Base-by-base conservation (phyloP, 1,140 invertebrate genomes). In the Adelges cooleyi region DNA sequence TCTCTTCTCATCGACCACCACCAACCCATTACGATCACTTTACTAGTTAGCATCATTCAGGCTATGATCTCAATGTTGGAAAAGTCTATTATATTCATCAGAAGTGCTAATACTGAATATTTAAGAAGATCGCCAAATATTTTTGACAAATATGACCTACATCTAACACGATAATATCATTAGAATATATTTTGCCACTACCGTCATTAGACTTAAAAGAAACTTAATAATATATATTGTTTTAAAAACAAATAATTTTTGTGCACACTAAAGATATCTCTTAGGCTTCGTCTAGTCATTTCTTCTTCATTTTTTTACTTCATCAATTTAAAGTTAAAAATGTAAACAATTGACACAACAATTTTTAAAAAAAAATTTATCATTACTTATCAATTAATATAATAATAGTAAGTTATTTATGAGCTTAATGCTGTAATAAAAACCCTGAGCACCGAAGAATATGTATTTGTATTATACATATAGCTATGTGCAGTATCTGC, bases 231-330 rank as follows among this genome's bases (percentile, higher is more conserved):
- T 38, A 25, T 53, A 53, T 18, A 40, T 29, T 22, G 6, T 38
- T 33, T 6, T 33, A 6, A 33, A 33, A 33, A 33, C 11, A 33
- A 6, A 22, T 40, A 54, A 22, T 54, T 38, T 40, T 54, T 20
- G 36, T 54, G 11, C 33, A 54, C 36, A 22, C 13, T 20, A 40
- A 54, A 52, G 20, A 29, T 53, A 54, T 38, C 13, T 40, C 33
- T 54, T 38, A 54, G 27, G 15, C 54, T 44, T 44, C 23, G 17
- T 59, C 54, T 59, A 59, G 54, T 59, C 54, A 59, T 44, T 44
- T 59, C 15, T 33, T 6, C n/a, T 59, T 59, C 40, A n/a, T 56
- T 56, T 44, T 27, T 20, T 17, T 46, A n/a, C n/a, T n/a, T n/a
- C n/a, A n/a, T n/a, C n/a, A n/a, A n/a, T n/a, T n/a, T n/a, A n/a